Conservation (phyloP, 2,113 vertebrate species). For the Willisornis vidua region DNA sequence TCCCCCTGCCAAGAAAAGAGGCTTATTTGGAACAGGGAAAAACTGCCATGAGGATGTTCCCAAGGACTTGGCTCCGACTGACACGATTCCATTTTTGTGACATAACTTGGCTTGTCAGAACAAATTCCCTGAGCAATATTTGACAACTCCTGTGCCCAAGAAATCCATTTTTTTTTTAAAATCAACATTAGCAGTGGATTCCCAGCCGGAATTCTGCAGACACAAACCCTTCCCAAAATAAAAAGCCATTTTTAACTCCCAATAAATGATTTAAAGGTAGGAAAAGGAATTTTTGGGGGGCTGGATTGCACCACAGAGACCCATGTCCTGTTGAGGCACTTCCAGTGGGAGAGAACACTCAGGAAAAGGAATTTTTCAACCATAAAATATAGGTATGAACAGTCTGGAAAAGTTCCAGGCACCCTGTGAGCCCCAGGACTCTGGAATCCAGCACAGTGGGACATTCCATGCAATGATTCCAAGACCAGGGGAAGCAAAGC, state of each 20-base stretch:
- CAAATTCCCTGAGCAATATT: not conserved
- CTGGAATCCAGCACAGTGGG: no score
- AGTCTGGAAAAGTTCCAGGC: no score
- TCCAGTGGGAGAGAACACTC: no score
- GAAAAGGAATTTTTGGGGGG: not conserved
- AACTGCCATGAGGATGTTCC: not conserved
- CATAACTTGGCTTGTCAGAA: not conserved
- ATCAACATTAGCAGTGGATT: not conserved
- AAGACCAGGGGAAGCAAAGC: not conserved
- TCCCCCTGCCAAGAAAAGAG: not conserved
- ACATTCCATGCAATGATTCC: no score
- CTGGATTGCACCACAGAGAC: no score
- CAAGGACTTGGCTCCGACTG: not conserved
- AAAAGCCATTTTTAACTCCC: not conserved
- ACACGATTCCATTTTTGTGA: not conserved
- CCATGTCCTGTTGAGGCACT: no score
- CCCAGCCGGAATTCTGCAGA: not conserved
- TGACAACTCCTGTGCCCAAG: not conserved
- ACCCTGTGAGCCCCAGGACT: no score
- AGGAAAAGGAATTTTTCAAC: no score
- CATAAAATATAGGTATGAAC: no score
- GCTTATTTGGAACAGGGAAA: not conserved
- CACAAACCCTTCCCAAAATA: not conserved
- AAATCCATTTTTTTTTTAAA: not conserved
- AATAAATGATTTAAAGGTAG: not conserved